Base-by-base conservation (phyloP, 2,888 invertebrate species). In the Aspidapion aeneum region DNA sequence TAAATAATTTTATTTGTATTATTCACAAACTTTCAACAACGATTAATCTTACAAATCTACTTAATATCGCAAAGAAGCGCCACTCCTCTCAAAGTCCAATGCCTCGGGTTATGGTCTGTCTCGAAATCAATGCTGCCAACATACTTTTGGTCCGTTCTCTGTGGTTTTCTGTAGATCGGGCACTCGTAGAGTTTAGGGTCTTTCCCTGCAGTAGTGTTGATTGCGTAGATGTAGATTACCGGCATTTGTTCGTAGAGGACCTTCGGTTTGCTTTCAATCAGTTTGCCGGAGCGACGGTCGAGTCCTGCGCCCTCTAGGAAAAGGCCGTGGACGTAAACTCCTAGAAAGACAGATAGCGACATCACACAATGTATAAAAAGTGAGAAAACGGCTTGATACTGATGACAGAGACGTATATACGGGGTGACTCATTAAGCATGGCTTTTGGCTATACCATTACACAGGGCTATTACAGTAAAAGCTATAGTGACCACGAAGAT, bases 81-180 rank as follows among this genome's bases (percentile, higher is more conserved):
- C n/a, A 98, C 97, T 2, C 97, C 97, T 70, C 98, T 84, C 60
- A 98, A 81, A 0, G 95, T 93, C 98, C 98, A 98, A 79, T 97
- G 97, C 63, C 94, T 86, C 1, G 97, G 93, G 81, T 91, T 93
- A 74, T 91, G 91, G 78, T 95, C 94, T 0, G 90, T 94, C 82
- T 95, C 95, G 75, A 98, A 93, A 81, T 96, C 95, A 66, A 96
- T 93, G 1, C 95, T 95, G 1, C 95, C 94, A 58, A 98, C 95
- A 81, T 97, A 98, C 77, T 96, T 97, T 61, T 90, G 87, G 81
- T 98, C 97, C 0, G 97, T 97, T 69, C 98, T 84, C 74, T 93
- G 92, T 0, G 96, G 96, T 76, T 98, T 98, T 72, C 96, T 87
- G 80, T 98, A 98, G 69, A 98, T 96, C 0, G 98, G 98, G 75